phyloP scores from a whole-genome alignment of 2,113 vertebrate species.

The Cygnus buccinator region DNA sequence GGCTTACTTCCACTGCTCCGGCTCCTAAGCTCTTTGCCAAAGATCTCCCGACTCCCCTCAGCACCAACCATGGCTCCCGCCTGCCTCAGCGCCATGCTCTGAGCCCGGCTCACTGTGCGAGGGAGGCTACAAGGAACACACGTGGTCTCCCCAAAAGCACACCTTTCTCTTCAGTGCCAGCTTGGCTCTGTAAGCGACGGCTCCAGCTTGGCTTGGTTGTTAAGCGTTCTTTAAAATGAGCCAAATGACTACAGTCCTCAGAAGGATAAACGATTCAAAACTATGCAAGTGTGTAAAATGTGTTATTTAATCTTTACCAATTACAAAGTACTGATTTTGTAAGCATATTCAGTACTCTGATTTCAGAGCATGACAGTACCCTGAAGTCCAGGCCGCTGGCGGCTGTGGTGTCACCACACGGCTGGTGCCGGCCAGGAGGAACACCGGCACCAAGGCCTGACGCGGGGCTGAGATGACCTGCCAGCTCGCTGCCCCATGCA shows the following conservation, averaged over 20 bases:
- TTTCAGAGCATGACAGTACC: neutral
- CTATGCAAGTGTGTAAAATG: slow-evolving; percentile 25
- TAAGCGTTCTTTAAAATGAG: neutral
- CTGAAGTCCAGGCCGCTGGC: neutral
- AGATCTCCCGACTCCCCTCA: neutral
- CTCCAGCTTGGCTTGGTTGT: neutral
- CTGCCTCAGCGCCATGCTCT: accelerated
- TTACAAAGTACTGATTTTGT: neutral
- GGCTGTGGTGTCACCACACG: neutral
- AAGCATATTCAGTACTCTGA: neutral
- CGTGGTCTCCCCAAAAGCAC: neutral
- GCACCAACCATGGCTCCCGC: accelerated
- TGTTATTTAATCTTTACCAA: slow-evolving; percentile 17
- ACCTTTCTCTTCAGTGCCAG: neutral
- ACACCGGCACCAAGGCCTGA: accelerated
- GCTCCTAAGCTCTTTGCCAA: neutral
- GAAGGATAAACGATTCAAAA: slow-evolving; percentile 48
- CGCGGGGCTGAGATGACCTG: neutral
- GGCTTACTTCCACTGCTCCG: accelerated
- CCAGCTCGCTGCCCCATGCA: accelerated
- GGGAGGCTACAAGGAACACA: accelerated
- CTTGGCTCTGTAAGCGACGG: accelerated
- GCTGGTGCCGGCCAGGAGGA: neutral
- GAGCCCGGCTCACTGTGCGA: neutral
- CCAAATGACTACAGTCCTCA: neutral